phyloP scores from a whole-genome alignment of 2,797 vertebrate species.

The Fringilla coelebs region DNA sequence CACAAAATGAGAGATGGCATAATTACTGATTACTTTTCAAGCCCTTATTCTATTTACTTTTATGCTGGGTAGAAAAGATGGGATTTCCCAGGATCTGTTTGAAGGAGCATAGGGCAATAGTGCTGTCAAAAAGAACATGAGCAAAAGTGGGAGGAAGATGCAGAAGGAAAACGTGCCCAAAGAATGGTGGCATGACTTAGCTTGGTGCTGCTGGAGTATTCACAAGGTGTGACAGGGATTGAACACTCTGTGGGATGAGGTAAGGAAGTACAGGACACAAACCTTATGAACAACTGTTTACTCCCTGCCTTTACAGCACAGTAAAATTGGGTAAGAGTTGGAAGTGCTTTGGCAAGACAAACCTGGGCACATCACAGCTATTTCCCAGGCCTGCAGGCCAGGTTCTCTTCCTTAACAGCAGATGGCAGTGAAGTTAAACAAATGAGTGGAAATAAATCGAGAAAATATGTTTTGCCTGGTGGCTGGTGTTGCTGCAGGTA shows the following conservation, averaged over 20 bases:
- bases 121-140: background rate
- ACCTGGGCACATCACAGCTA: background rate
- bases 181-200: background rate
- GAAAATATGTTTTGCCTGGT: background rate
- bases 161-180: accelerated
- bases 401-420: constrained; percentile 58
- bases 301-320: background rate
- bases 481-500: background rate
- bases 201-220: background rate
- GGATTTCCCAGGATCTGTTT: background rate
- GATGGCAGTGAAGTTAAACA: constrained; percentile 76
- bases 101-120: background rate
- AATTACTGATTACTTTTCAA: background rate
- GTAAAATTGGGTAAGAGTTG: background rate
- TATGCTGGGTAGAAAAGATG: background rate
- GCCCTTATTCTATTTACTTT: background rate
- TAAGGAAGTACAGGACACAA: background rate
- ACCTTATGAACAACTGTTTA: background rate
- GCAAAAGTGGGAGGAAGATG: background rate
- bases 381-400: background rate
- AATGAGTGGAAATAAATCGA: constrained; percentile 4
- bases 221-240: background rate
- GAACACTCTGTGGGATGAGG: background rate
- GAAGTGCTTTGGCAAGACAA: background rate
- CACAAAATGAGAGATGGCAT: background rate